These are phyloP conservation scores for Drosophila santomea DNA, from an alignment of 1,140 invertebrate genomes.

Conservation along the genomic window DNA sequence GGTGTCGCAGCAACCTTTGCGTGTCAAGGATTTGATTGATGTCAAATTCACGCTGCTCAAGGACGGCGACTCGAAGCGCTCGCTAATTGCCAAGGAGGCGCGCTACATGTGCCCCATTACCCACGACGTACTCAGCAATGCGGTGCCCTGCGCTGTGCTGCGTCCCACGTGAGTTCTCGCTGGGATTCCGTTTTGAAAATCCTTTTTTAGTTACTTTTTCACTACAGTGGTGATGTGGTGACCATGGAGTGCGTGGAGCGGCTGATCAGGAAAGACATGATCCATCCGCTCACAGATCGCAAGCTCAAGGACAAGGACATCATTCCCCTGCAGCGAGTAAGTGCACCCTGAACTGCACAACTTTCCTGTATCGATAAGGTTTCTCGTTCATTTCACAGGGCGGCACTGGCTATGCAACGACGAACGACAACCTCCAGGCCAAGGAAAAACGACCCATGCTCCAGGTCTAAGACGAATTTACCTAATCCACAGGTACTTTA, in stretches of 20 bases:
- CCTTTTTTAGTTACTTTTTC: too few species aligned
- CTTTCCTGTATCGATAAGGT: background rate
- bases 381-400: conserved; percentile 87
- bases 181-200: background rate
- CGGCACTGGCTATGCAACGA: conserved; percentile 96
- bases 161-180: conserved; percentile 91
- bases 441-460: conserved; percentile 94
- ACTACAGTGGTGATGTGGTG: conserved; percentile 92
- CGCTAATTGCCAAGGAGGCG: conserved; percentile 92
- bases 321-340: conserved; percentile 94
- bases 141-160: conserved; percentile 96
- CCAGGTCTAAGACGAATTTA: conserved; percentile 87
- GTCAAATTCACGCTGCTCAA: conserved; percentile 97
- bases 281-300: conserved; percentile 95
- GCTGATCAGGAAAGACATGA: conserved; percentile 98
- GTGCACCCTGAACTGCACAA: conserved; percentile 4
- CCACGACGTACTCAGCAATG: conserved; percentile 97
- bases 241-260: conserved; percentile 98
- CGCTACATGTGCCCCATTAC: conserved; percentile 99
- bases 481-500: background rate
- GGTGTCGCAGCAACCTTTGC: conserved; percentile 95
- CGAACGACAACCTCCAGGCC: conserved; percentile 93
- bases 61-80: conserved; percentile 93
- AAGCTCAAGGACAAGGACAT: conserved; percentile 97
- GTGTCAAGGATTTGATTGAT: conserved; percentile 95